Evolutionary conservation across 1,140 invertebrate species (phyloP), one percentile per base, ranked within the genome.

Genomic region (Calliopsis andreniformis): DNA sequence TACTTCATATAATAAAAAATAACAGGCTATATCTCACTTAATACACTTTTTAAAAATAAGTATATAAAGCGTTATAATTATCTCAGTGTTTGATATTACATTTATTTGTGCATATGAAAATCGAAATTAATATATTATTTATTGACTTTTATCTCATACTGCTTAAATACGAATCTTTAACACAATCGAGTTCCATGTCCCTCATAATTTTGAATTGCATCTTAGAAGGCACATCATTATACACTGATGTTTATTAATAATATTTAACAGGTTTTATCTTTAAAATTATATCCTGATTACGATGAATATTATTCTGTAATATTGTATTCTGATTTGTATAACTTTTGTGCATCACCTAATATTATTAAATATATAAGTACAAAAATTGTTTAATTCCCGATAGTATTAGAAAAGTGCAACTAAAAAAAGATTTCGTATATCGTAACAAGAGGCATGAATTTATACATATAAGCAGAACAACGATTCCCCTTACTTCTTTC

Each of bases 401-500:
- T 23, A 59, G 39, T 49, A 51, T 23, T 42, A 18, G 16, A 12
- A 0, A 43, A 16, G 69, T 3, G 14, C 35, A 47, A 28, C 3
- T 8, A 68, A 69, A 23, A 7, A 66, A 3, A 18, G 69, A n/a
- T 42, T 23, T 28, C 53, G 20, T 30, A 58, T 61, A 55, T n/a
- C 7, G 20, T 28, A 68, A 67, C 49, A 69, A 58, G 62, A 80
- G 32, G 67, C 20, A 76, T 49, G 45, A 53, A 28, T 64, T 30
- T 58, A 56, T 20, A 35, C 7, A 53, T 1, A n/a, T 39, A 42
- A 45, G 30, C 30, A n/a, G 25, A 32, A 70, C 68, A 56, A 42
- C 12, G 32, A 32, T 5, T 45, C 14, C 55, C 35, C 76, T 85
- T 79, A 91, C 67, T 93, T 93, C 49, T 93, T 93, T 10, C 92